phyloP scores from a whole-genome alignment of 2,888 invertebrate genomes.

The Tinea trinotella region DNA sequence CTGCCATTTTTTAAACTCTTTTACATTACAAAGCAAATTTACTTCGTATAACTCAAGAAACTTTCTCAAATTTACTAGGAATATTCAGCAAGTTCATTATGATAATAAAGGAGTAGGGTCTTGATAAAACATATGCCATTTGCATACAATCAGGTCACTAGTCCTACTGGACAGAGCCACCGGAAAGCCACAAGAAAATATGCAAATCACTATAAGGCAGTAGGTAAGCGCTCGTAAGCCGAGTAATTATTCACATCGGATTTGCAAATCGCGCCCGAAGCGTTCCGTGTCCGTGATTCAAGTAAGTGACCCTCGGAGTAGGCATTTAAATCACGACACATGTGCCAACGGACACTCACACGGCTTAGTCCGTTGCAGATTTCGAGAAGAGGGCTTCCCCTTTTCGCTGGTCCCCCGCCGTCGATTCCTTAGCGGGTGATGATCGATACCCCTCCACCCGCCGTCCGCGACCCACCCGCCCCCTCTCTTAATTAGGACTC shows the following conservation, averaged over 20 bases:
- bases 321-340: slow-evolving; percentile 68
- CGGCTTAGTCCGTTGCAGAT: slow-evolving; percentile 65
- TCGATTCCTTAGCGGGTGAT: slow-evolving; percentile 70
- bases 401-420: slow-evolving; percentile 65
- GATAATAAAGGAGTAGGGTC: slow-evolving; percentile 9
- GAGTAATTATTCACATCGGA: slow-evolving; percentile 71
- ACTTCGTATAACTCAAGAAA: slow-evolving; percentile 15
- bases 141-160: slow-evolving; percentile 26
- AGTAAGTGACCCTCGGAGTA: slow-evolving; percentile 61
- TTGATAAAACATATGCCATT: slow-evolving; percentile 18
- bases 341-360: slow-evolving; percentile 51
- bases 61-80: slow-evolving; percentile 5
- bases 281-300: slow-evolving; percentile 52
- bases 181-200: slow-evolving; percentile 67
- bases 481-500: slow-evolving; percentile 88
- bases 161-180: slow-evolving; percentile 33
- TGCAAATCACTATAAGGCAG: slow-evolving; percentile 70
- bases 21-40: slow-evolving; percentile 25
- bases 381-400: slow-evolving; percentile 68
- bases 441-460: slow-evolving; percentile 62
- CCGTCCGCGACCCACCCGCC: slow-evolving; percentile 64
- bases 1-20: slow-evolving; percentile 28
- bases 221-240: slow-evolving; percentile 70
- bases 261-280: slow-evolving; percentile 65
- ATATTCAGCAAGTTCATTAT: slow-evolving; percentile 4